Base-by-base conservation (phyloP, 2,797 vertebrate genomes). In the Enteromius unitaeniatus region DNA sequence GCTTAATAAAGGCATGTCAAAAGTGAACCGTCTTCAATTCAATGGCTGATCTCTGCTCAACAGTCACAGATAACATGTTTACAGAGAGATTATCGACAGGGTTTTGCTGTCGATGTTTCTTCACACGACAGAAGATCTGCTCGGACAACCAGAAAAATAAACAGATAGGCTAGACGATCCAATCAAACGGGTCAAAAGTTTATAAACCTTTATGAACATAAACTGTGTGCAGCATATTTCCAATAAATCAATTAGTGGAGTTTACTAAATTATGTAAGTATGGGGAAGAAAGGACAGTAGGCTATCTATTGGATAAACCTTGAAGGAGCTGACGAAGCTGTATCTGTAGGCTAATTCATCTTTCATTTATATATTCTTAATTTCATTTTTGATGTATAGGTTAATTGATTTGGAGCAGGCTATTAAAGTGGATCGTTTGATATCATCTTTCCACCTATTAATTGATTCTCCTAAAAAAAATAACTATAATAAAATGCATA, bases 1-100 rank as follows among this genome's bases (percentile, higher is more conserved):
- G 88, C 87, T 85, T 86, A 91, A 92, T 92, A 92, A 93, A 92
- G 62, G 85, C 81, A 85, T 86, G 85, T 83, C 79, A 78, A 86
- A 87, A 86, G 73, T 47, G 73, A 86, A 55, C 49, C 73, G 49
- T 72, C 26, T 34, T 26, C 60, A 13, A 34, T 79, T 65, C 17
- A 15, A 53, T 15, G 75, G 47, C n/a, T 23, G 53, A 15, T 47
- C 60, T 68, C 40, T 34, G 31, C 74, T 37, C 60, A 42, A 40
- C 47, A 69, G 67, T n/a, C 34, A 23, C 37, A 51, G 60, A 77
- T 64, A 40, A 19, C 60, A 11, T 58, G 81, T 68, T 78, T 78
- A 82, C 81, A 40, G 14, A 75, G 42, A 37, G 58, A 75, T 82
- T 49, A 65, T 37, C n/a, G n/a, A 26, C 21, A n/a, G 80, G 55